phyloP scores from a whole-genome alignment of 1,140 invertebrate species.

The Melitaea cinxia region DNA sequence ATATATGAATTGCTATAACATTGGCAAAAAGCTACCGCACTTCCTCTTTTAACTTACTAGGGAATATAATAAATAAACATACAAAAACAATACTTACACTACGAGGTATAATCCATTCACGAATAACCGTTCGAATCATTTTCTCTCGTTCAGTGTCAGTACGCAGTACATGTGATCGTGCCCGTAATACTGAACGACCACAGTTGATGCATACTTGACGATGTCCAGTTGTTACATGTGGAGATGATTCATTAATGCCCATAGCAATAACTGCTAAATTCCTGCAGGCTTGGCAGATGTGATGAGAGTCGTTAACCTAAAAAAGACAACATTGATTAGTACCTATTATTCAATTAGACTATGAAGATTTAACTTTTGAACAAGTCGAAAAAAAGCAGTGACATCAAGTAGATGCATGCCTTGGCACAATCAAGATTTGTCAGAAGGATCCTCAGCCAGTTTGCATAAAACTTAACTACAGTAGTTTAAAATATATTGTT shows the following conservation, averaged over 20 bases:
- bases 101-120: conserved; percentile 30
- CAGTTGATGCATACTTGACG: conserved; percentile 28
- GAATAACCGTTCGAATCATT: conserved; percentile 31
- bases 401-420: too few species aligned
- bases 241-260: not conserved
- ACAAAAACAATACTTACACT: conserved; percentile 15
- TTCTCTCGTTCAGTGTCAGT: conserved; percentile 27
- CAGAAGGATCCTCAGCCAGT: too few species aligned
- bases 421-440: too few species aligned
- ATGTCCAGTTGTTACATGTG: conserved; percentile 19
- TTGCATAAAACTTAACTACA: too few species aligned
- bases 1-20: too few species aligned
- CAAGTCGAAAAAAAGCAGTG: too few species aligned
- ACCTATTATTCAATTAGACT: too few species aligned
- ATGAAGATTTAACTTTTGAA: too few species aligned
- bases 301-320: conserved; percentile 23
- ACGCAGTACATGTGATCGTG: conserved; percentile 19
- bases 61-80: too few species aligned
- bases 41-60: too few species aligned
- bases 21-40: too few species aligned
- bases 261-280: conserved; percentile 14
- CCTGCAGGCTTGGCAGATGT: conserved; percentile 33
- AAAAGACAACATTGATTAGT: not conserved
- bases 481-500: too few species aligned
- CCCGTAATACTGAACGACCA: conserved; percentile 25